Conservation (phyloP, 2,113 vertebrate genomes). For the Osmerus mordax region DNA sequence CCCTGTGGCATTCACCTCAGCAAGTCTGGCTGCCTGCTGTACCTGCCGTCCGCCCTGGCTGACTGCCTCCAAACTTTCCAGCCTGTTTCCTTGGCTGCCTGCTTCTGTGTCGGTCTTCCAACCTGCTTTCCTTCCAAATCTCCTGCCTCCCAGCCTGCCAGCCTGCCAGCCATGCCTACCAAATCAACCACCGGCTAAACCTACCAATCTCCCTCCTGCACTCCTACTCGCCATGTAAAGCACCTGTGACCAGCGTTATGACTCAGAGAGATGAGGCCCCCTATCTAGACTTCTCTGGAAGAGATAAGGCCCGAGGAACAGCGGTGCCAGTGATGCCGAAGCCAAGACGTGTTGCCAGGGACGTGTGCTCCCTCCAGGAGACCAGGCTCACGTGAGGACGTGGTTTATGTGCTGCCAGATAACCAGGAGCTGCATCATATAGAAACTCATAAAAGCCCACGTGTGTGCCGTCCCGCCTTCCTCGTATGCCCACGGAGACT, state of each 20-base stretch:
- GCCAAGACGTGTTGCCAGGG: conserved; percentile 10
- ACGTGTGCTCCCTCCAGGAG: conserved; percentile 6
- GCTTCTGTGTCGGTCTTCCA: too few species aligned
- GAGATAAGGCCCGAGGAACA: conserved; percentile 27
- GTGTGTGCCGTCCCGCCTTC: not conserved
- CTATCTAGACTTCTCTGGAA: conserved; percentile 36
- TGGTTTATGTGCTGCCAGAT: conserved; percentile 24
- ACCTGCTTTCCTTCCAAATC: too few species aligned
- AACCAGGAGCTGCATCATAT: not conserved
- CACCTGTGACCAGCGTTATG: conserved; percentile 47
- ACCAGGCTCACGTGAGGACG: conserved; percentile 11
- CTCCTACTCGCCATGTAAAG: not conserved
- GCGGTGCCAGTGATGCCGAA: conserved; percentile 30
- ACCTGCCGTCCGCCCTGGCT: too few species aligned
- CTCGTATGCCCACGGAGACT: not conserved
- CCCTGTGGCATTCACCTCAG: conserved; percentile 58
- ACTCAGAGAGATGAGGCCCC: conserved; percentile 16
- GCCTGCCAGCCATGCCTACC: too few species aligned
- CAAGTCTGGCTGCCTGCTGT: conserved; percentile 10
- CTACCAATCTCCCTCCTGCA: too few species aligned
- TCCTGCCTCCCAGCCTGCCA: too few species aligned
- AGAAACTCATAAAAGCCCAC: conserved; percentile 13
- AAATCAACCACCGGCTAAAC: too few species aligned
- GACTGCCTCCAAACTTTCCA: too few species aligned
- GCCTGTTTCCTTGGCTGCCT: too few species aligned